Percentiles rank a stretch among this genome's conserved stretches.
Conservation (phyloP, 2,797 vertebrate genomes). For the Masticophis lateralis region DNA sequence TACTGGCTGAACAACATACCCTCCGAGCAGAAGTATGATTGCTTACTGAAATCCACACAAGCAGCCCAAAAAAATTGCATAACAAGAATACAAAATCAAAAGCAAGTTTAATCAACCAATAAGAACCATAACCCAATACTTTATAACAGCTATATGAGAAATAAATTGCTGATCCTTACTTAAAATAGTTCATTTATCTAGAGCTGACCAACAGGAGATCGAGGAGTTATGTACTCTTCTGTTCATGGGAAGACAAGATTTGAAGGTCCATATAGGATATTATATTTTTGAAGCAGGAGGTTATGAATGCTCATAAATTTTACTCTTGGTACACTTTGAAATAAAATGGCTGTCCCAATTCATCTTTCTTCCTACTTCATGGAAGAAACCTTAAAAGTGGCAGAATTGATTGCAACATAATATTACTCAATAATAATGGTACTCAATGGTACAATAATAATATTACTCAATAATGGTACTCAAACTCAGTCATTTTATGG, state of each 20-base stretch:
- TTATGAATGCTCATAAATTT: not conserved
- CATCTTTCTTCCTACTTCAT: constrained; percentile 17
- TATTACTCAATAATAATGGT: not conserved
- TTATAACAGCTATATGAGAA: not conserved
- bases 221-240: not conserved
- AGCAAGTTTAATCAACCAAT: not conserved
- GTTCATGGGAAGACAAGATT: not conserved
- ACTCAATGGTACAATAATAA: not conserved
- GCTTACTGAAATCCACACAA: not conserved
- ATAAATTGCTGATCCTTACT: not conserved
- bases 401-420: not conserved
- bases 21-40: not conserved
- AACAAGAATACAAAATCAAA: not conserved
- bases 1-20: not conserved
- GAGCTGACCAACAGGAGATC: not conserved
- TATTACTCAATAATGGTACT: not conserved
- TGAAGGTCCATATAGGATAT: not conserved
- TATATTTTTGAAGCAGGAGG: not conserved
- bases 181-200: not conserved
- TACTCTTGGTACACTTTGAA: not conserved
- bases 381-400: constrained; percentile 10
- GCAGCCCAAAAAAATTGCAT: not conserved
- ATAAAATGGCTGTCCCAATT: constrained; percentile 1
- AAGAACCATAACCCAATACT: not conserved
- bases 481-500: constrained; percentile 16